Evolutionary conservation across 2,113 vertebrate genomes (phyloP), one percentile per base, ranked within the genome.

Genomic region (Ageneiosus marmoratus): DNA sequence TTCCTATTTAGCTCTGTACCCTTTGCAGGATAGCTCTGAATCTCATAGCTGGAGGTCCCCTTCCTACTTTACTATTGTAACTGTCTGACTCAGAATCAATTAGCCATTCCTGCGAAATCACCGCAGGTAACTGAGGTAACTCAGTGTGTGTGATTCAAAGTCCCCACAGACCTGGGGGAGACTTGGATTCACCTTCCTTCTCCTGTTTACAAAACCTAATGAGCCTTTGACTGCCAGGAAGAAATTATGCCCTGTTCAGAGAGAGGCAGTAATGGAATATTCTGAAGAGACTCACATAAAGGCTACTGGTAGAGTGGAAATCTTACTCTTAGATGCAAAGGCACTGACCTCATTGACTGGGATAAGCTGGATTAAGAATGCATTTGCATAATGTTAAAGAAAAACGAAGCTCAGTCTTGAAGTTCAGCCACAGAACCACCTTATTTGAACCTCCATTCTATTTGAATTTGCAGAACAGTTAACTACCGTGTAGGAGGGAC

Each of bases 321-420:
- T 83, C 80, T 63, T 85, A 81, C 65, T 83, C 65, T 58, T 16
- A 80, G 67, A 82, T 81, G 76, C 76, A 44, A 74, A 87, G 60
- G 81, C 88, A 67, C 44, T 88, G 89, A 87, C 87, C 85, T 87
- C 79, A 84, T 82, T 89, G 88, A 77, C 84, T 86, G 58, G 50
- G 75, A 88, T 88, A 86, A 79, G 32, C 84, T 86, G 84, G 85
- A 90, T 88, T 86, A 85, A 86, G 81, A 62, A 67, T 2, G 7
- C 81, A 88, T 89, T 89, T 90, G 83, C 88, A 91, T 89, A 86
- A 87, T 83, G 79, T 86, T 65, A 74, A 80, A 82, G 58, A 79
- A 63, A 86, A 76, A 89, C 60, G 32, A 80, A 85, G 32, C 58
- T 77, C 62, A 73, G 60, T 74, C 77, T 77, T 84, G 46, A 34